Evolutionary conservation across 2,797 vertebrate species (phyloP).

Genomic region (Leptatherina wallacei): DNA sequence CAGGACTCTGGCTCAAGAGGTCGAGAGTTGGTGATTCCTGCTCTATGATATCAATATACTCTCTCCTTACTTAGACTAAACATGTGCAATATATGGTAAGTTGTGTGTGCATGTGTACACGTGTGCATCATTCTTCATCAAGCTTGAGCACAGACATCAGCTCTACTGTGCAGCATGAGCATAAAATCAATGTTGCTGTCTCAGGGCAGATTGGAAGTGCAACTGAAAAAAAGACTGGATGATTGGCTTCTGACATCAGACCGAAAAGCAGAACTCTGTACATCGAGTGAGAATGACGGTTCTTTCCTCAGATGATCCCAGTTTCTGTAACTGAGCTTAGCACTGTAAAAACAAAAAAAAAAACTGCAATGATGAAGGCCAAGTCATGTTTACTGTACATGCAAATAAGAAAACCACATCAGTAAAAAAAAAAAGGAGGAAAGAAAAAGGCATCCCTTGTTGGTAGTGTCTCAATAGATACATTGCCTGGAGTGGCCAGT

Average conservation of each 20-base stretch:
- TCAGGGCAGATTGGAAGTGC: constrained; percentile 28
- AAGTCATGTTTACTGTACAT: constrained; percentile 35
- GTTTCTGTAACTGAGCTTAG: constrained; percentile 77
- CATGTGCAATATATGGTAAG: too few species aligned
- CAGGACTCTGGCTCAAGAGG: background rate
- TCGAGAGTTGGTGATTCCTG: too few species aligned
- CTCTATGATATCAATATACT: too few species aligned
- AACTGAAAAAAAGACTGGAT: constrained; percentile 47
- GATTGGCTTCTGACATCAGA: constrained; percentile 47
- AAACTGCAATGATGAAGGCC: constrained; percentile 23
- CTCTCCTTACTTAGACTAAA: too few species aligned
- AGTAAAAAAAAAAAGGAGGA: background rate
- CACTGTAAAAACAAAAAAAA: constrained; percentile 16
- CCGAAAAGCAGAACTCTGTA: constrained; percentile 76
- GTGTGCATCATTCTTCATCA: constrained; percentile 1
- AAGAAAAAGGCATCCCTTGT: background rate
- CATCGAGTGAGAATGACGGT: constrained; percentile 26
- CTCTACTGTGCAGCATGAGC: background rate
- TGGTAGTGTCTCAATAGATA: background rate
- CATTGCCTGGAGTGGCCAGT: background rate
- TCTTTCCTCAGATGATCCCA: constrained; percentile 62
- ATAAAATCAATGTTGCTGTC: background rate
- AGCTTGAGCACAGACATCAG: constrained; percentile 4
- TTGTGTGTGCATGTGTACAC: constrained; percentile 10
- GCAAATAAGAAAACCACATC: background rate